These are phyloP conservation scores for Chelonus formosanus DNA, from an alignment of 2,888 invertebrate genomes.

Conservation along the genomic window DNA sequence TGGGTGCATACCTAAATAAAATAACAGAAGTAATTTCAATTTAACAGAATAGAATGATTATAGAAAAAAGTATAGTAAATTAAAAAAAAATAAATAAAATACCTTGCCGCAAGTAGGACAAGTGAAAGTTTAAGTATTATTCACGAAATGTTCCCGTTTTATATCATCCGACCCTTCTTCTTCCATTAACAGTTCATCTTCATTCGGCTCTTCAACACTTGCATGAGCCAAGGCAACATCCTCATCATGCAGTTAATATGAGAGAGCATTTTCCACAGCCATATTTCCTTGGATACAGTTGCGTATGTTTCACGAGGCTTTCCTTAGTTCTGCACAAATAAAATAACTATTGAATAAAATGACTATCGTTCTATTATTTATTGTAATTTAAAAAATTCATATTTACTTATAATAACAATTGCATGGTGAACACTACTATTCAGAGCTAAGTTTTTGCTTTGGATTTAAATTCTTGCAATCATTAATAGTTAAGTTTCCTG, in stretches of 20 bases:
- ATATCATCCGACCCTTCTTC: slow-evolving; percentile 42
- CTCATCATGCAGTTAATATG: slow-evolving; percentile 50
- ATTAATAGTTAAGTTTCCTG: slow-evolving; percentile 51
- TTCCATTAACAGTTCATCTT: slow-evolving; percentile 6
- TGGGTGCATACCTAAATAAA: slow-evolving; percentile 53
- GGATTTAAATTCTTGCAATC: slow-evolving; percentile 51
- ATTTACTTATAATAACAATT: slow-evolving; percentile 56
- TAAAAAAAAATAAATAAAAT: slow-evolving; percentile 9
- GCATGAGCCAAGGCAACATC: slow-evolving; percentile 32
- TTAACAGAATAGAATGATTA: background rate
- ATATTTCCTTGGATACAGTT: slow-evolving; percentile 53
- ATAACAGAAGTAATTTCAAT: background rate
- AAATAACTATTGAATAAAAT: background rate
- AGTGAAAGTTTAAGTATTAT: slow-evolving; percentile 48
- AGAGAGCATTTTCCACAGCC: slow-evolving; percentile 53
- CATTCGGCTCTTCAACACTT: background rate
- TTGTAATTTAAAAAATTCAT: slow-evolving; percentile 13
- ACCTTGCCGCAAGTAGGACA: slow-evolving; percentile 60
- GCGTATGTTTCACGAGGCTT: slow-evolving; percentile 53
- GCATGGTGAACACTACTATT: slow-evolving; percentile 56
- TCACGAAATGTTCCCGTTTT: slow-evolving; percentile 47
- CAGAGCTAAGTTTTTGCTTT: slow-evolving; percentile 47
- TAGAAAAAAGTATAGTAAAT: background rate
- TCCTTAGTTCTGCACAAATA: slow-evolving; percentile 49
- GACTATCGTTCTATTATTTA: background rate